Base-by-base conservation (phyloP, 2,797 vertebrate species). In the Eleutherodactylus coqui region DNA sequence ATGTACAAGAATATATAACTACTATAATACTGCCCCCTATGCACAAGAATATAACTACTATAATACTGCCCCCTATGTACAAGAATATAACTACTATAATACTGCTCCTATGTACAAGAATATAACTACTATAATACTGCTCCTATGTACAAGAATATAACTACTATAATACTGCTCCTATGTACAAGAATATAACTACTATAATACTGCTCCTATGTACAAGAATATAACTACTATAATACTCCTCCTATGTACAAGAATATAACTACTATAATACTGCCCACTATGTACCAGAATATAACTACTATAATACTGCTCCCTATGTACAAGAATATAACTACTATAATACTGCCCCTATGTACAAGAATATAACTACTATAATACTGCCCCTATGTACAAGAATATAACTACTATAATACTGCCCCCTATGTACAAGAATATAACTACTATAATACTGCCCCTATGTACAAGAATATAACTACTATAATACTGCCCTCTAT, bases 261-360 rank as follows among this genome's bases (percentile, higher is more conserved):
- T 29, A 62, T 29, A 62, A 62, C 27, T 62, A 62, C 58, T 62
- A 62, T 29, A 58, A 58, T n/a, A 58, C 55, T 58, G 55, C n/a
- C 55, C 24, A 24, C 55, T 58, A 58, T 58, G 24, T 58, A 58
- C 21, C n/a, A 27, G n/a, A 58, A 58, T 58, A n/a, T n/a, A n/a
- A 58, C 55, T 58, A 58, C 55, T 58, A 58, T 58, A 58, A 58
- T 58, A 58, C 55, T n/a, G 6, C 55, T 11, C n/a, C n/a, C n/a
- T n/a, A n/a, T n/a, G n/a, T n/a, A n/a, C n/a, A n/a, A n/a, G n/a
- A n/a, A n/a, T n/a, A n/a, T n/a, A n/a, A n/a, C n/a, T n/a, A n/a
- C n/a, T n/a, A n/a, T n/a, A n/a, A n/a, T n/a, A n/a, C n/a, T n/a
- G n/a, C n/a, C n/a, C n/a, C n/a, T n/a, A n/a, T n/a, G n/a, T n/a